Conservation (phyloP, 2,797 vertebrate genomes). For the Zalophus californianus region DNA sequence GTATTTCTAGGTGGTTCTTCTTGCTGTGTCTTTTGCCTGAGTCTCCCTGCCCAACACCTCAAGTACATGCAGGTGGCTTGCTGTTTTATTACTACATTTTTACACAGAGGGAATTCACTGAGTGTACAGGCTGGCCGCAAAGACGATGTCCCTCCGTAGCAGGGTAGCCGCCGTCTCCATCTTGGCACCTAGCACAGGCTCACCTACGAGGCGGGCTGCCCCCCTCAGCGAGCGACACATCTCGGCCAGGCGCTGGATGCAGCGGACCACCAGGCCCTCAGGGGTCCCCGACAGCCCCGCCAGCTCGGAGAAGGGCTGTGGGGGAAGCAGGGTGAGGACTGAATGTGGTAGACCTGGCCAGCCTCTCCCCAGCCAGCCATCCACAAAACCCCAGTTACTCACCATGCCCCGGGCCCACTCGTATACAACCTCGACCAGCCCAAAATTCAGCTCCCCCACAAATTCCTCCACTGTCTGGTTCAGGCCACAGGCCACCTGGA, state of each 20-base stretch:
- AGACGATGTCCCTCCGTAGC: slow-evolving; percentile 96
- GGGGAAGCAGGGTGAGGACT: background rate
- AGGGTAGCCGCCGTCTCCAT: slow-evolving; percentile 95
- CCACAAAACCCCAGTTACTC: slow-evolving; percentile 74
- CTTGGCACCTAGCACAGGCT: slow-evolving; percentile 95
- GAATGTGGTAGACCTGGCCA: background rate
- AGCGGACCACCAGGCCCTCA: slow-evolving; percentile 95
- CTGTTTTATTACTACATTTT: slow-evolving; percentile 63
- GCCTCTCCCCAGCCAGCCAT: background rate
- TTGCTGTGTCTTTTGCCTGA: background rate
- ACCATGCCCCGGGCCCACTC: slow-evolving; percentile 98
- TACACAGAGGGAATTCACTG: slow-evolving; percentile 86
- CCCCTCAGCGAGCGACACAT: slow-evolving; percentile 95
- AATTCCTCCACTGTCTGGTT: slow-evolving; percentile 93
- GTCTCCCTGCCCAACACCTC: background rate
- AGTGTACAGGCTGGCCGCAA: slow-evolving; percentile 96
- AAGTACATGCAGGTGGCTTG: background rate
- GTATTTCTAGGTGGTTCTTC: slow-evolving; percentile 31
- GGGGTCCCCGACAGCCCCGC: slow-evolving; percentile 94
- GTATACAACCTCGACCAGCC: slow-evolving; percentile 95
- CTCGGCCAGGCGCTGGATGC: slow-evolving; percentile 96
- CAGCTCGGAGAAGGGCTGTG: slow-evolving; percentile 94
- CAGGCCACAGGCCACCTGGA: slow-evolving; percentile 93
- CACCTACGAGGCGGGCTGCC: slow-evolving; percentile 94
- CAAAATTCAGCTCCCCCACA: slow-evolving; percentile 94